Conservation (phyloP, 2,113 vertebrate genomes). For the Ibidorhyncha struthersii region DNA sequence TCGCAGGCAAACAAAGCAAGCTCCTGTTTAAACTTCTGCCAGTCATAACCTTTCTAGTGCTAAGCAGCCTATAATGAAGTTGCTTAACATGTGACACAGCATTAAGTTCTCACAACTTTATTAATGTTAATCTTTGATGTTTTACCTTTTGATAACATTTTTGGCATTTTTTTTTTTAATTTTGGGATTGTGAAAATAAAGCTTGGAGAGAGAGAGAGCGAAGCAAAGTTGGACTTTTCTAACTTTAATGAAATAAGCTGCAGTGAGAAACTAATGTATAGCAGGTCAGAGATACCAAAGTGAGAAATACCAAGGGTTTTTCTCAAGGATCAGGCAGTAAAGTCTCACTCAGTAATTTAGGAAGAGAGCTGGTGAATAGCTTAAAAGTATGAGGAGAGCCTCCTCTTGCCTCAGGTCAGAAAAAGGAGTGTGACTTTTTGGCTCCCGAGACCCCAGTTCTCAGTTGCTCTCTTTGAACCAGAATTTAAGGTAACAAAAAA, state of each 20-base stretch:
- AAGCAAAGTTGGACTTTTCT: background rate
- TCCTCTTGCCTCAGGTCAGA: background rate
- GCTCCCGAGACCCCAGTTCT: background rate
- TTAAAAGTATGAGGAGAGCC: slow-evolving; percentile 25
- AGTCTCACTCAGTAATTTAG: slow-evolving; percentile 21
- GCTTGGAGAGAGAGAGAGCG: background rate
- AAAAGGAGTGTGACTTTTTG: slow-evolving; percentile 28
- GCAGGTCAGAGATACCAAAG: slow-evolving; percentile 30
- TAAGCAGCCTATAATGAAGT: background rate
- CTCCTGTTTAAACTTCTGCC: background rate
- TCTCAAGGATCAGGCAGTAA: slow-evolving; percentile 6
- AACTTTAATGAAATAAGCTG: background rate
- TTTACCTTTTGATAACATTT: background rate
- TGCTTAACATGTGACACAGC: background rate
- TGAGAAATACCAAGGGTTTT: background rate
- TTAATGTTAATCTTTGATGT: background rate
- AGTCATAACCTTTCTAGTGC: background rate
- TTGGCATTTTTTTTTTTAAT: background rate
- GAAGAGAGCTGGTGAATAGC: slow-evolving; percentile 4
- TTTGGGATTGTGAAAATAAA: background rate
- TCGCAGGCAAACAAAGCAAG: slow-evolving; percentile 3
- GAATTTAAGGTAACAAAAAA: slow-evolving; percentile 33
- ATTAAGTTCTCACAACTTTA: background rate
- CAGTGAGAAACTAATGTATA: background rate
- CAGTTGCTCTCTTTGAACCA: slow-evolving; percentile 38